phyloP scores from a whole-genome alignment of 2,113 vertebrate genomes.

The Sakesphorus luctuosus region DNA sequence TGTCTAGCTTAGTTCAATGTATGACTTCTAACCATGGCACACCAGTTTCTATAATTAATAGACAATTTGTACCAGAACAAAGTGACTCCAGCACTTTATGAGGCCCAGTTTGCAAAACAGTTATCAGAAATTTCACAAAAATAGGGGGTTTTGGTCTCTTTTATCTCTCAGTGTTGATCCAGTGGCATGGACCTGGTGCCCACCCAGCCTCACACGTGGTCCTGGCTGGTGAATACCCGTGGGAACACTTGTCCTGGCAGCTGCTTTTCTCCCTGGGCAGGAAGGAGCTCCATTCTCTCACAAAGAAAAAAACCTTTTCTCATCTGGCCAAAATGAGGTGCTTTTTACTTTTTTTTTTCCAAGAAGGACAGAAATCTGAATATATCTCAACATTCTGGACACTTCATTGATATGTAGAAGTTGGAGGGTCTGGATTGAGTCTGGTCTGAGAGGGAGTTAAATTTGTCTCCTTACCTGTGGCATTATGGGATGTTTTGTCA shows the following conservation, averaged over 20 bases:
- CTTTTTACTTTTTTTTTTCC: not conserved
- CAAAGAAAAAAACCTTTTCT: not conserved
- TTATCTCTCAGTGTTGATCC: too few relatives aligned
- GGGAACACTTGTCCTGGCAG: not conserved
- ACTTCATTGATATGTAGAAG: not conserved
- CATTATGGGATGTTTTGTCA: not conserved
- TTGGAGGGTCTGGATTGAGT: not conserved
- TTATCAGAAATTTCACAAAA: too few relatives aligned
- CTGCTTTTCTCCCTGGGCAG: not conserved
- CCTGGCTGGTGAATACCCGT: not conserved
- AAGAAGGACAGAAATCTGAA: not conserved
- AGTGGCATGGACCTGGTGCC: not conserved
- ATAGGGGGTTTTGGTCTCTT: too few relatives aligned
- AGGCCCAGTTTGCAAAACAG: too few relatives aligned
- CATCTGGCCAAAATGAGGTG: not conserved
- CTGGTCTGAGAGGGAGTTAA: not conserved
- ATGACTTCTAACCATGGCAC: too few relatives aligned
- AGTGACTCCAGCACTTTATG: too few relatives aligned
- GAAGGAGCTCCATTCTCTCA: not conserved
- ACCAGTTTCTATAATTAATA: too few relatives aligned
- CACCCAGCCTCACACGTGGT: not conserved
- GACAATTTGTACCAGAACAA: too few relatives aligned
- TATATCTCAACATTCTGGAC: not conserved
- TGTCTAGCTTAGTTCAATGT: too few relatives aligned
- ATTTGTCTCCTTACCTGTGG: not conserved